These are phyloP conservation scores for Nibea coibor DNA, from an alignment of 2,113 vertebrate genomes.

Conservation along the genomic window DNA sequence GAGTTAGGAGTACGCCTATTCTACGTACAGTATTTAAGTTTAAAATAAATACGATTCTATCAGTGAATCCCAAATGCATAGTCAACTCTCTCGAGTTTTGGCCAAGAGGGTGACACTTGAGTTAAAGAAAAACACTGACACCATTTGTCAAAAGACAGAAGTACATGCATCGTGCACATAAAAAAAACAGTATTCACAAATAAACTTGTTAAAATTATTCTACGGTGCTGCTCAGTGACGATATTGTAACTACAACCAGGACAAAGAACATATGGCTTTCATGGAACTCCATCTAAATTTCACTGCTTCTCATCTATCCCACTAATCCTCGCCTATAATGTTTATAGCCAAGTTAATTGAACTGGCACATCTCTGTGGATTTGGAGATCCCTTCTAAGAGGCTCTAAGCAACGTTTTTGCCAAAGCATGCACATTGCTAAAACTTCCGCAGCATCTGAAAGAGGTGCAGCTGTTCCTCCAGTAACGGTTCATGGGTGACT, in stretches of 20 bases:
- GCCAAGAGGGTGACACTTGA: constrained; percentile 5
- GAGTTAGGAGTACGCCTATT: background rate
- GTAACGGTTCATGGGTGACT: constrained; percentile 25
- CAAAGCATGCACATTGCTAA: constrained; percentile 48
- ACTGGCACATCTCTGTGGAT: constrained; percentile 59
- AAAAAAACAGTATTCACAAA: background rate
- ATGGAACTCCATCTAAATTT: constrained; percentile 43
- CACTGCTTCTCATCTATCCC: constrained; percentile 55
- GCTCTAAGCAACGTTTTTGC: constrained; percentile 43
- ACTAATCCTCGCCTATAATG: constrained; percentile 56
- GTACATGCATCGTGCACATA: constrained; percentile 42
- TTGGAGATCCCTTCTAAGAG: constrained; percentile 50
- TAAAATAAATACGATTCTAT: background rate
- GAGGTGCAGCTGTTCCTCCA: constrained; percentile 65
- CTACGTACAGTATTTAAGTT: background rate
- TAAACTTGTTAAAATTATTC: background rate
- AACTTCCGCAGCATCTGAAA: constrained; percentile 48
- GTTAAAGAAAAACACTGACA: constrained; percentile 72
- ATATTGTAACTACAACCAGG: constrained; percentile 33
- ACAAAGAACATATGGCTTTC: constrained; percentile 60
- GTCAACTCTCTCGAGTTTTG: background rate
- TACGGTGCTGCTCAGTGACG: constrained; percentile 15
- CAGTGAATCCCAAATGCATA: background rate
- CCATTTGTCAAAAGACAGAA: constrained; percentile 70
- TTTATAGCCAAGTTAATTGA: constrained; percentile 68